phyloP scores from a whole-genome alignment of 2,113 vertebrate genomes.

The Chauna torquata region DNA sequence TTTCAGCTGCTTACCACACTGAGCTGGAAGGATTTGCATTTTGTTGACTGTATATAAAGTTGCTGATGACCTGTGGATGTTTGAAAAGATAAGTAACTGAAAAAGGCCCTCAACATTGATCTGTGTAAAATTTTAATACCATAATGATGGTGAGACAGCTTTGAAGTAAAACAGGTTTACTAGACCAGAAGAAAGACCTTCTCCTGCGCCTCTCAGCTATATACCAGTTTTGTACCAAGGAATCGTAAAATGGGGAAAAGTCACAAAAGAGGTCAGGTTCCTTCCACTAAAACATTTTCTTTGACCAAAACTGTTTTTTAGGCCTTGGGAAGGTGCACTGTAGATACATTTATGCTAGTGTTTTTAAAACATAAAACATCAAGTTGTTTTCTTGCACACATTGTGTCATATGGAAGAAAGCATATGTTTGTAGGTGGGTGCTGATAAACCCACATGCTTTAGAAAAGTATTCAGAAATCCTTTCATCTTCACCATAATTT shows the following conservation, averaged over 20 bases:
- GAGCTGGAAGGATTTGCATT: background rate
- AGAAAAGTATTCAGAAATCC: background rate
- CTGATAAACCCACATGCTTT: background rate
- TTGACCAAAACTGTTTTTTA: background rate
- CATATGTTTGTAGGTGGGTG: conserved; percentile 16
- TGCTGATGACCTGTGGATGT: background rate
- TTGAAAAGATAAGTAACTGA: background rate
- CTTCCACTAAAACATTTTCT: background rate
- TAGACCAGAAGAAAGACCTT: fast-evolving
- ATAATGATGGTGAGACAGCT: background rate
- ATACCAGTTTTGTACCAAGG: background rate
- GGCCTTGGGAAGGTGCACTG: background rate
- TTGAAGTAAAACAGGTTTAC: background rate
- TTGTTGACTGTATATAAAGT: background rate
- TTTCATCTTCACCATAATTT: background rate
- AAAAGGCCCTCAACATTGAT: background rate
- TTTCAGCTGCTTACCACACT: background rate
- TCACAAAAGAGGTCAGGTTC: background rate
- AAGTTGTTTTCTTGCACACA: background rate
- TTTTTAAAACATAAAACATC: background rate
- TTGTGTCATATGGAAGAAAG: background rate
- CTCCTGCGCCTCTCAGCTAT: background rate
- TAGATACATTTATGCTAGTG: background rate
- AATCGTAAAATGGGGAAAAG: background rate
- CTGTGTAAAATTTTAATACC: background rate